phyloP scores from a whole-genome alignment of 2,113 vertebrate species.

The Hypocryptadius cinnamomeus region DNA sequence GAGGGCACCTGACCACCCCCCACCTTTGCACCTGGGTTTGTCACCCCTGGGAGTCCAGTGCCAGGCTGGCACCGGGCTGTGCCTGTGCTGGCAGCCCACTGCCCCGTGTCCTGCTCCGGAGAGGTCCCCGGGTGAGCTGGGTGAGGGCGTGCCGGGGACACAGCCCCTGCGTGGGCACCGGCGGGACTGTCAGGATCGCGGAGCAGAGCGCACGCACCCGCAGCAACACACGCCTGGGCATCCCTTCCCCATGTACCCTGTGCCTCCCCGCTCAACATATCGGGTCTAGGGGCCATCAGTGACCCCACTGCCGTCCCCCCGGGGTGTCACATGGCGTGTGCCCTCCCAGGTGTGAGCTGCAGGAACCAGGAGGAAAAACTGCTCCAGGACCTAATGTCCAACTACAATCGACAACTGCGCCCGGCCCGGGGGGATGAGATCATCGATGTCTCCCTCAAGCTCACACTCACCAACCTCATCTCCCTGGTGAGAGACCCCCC shows the following conservation, averaged over 20 bases:
- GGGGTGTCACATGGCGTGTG: background rate
- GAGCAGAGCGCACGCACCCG: accelerated
- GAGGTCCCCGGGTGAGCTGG: background rate
- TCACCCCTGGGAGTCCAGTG: background rate
- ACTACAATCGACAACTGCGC: conserved; percentile 81
- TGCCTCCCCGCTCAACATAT: accelerated
- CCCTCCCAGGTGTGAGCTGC: conserved; percentile 44
- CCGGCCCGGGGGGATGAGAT: conserved; percentile 71
- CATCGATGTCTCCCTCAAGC: conserved; percentile 84
- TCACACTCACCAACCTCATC: conserved; percentile 96
- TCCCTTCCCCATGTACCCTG: no score
- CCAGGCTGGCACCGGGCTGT: background rate
- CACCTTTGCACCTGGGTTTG: background rate
- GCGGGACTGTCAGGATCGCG: accelerated
- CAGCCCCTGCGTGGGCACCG: accelerated
- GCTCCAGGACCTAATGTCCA: conserved; percentile 81
- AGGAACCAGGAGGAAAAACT: conserved; percentile 86
- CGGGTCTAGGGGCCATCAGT: accelerated
- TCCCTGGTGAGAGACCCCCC: conserved; percentile 76
- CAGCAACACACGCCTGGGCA: background rate
- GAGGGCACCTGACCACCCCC: no score
- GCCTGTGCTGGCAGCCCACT: background rate
- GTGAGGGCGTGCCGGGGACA: background rate
- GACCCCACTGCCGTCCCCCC: accelerated
- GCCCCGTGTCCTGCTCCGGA: background rate